These are phyloP conservation scores for Galerucella pusilla DNA, from an alignment of 2,888 invertebrate species.

Conservation along the genomic window DNA sequence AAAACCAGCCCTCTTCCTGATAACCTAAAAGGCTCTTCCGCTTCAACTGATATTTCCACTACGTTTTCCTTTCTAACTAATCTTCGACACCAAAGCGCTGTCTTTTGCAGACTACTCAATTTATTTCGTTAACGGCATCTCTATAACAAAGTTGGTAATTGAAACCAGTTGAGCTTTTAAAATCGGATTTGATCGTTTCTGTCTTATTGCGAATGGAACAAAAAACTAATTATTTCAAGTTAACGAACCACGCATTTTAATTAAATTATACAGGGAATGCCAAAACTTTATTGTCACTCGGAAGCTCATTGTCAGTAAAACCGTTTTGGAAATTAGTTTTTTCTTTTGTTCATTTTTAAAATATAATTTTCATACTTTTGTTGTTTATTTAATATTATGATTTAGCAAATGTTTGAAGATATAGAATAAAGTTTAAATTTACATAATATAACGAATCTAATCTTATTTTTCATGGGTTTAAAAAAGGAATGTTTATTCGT, in stretches of 20 bases:
- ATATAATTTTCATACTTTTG: not conserved
- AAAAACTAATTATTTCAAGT: constrained; percentile 26
- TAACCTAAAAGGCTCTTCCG: constrained; percentile 60
- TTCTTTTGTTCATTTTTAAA: not conserved
- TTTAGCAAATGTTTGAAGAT: not conserved
- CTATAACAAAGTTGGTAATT: constrained; percentile 29
- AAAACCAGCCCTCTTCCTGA: constrained; percentile 60
- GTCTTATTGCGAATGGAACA: constrained; percentile 4
- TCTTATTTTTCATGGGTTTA: constrained; percentile 25
- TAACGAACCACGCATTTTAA: constrained; percentile 18
- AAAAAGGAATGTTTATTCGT: constrained; percentile 29
- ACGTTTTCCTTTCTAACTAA: constrained; percentile 45
- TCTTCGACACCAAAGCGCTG: constrained; percentile 34
- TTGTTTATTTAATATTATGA: not conserved
- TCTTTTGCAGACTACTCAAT: constrained; percentile 39
- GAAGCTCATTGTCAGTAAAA: not conserved
- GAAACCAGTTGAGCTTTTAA: constrained; percentile 28
- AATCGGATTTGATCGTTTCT: constrained; percentile 22
- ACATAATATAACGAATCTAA: constrained; percentile 23
- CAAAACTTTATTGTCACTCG: not conserved
- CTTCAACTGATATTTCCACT: constrained; percentile 52
- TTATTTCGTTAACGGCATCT: constrained; percentile 34
- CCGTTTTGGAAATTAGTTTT: not conserved
- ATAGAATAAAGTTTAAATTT: constrained; percentile 17
- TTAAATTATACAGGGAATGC: constrained; percentile 1